Base-by-base conservation (phyloP, 1,140 invertebrate species). In the Pinna nobilis region DNA sequence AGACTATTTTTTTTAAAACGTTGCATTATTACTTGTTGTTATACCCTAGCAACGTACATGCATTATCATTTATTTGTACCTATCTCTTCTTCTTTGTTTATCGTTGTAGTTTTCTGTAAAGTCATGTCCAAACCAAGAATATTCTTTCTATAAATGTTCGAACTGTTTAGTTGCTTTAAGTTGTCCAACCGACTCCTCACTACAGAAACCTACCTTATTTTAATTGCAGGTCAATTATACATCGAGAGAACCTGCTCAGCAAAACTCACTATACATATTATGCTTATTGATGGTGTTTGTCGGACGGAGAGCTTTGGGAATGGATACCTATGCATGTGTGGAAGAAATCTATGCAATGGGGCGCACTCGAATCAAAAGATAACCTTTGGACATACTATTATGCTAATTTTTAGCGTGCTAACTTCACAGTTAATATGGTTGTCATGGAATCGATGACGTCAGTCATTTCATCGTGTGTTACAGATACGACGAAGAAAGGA, bases 311-410 rank as follows among this genome's bases (percentile, higher is more conserved):
- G 83, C 41, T 81, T 78, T 59, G 81, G 81, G 6, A 85, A 85
- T 47, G 83, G 83, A 32, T 82, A 80, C 50, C 66, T 85, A 63
- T 85, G 83, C 57, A 85, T 85, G 83, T 85, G 83, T 51, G 83
- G 81, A 32, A 83, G 80, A 47, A 71, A 82, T 60, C 71, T 83
- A 44, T 85, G 83, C 73, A 85, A 85, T 69, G 39, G 37, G 30
- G 65, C 30, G 18, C 25, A 55, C 39, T 64, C 35, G 28, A 50
- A 32, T 23, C 57, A 50, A 30, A 65, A 65, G 37, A 23, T 59
- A 32, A 59, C 55, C 37, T 33, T 35, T 30, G 28, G 30, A 25
- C 55, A 59, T 59, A 20, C 37, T 30, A 33, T 59, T 59, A 35
- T 33, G n/a, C 55, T 59, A 35, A 59, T 33, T 35, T 33, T 59